Evolutionary conservation across 2,113 vertebrate genomes (phyloP), one percentile per base, ranked within the genome.

Genomic region (Artemisiospiza belli): DNA sequence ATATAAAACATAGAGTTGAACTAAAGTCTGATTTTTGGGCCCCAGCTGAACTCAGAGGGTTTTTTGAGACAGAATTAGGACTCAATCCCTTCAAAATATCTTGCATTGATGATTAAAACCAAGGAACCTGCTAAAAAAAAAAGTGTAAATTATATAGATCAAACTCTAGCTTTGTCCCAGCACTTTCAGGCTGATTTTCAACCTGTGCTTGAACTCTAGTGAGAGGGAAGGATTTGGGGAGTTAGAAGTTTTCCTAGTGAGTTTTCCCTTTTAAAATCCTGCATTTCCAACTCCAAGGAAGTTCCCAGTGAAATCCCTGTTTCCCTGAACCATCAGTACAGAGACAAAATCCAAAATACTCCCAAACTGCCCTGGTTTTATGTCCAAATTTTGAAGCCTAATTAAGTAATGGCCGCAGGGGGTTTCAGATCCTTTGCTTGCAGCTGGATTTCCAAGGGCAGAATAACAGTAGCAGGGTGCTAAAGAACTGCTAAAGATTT

Each of bases 401-500:
- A 70, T 90, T 41, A 74, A 78, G 31, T 1, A 8, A 58, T 28
- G 74, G 20, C 90, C 25, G 70, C 51, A 9, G 67, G 67, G 75
- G 44, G 44, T 63, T 88, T 55, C 68, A 76, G 78, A 61, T 70
- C 27, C 74, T 67, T 46, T 19, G 25, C 19, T 72, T 83, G 78
- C 84, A 82, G 90, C 75, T 93, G 82, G 11, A 64, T 96, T 69
- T 83, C 35, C 22, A 66, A 90, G 85, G 78, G 44, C 88, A 58
- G 7, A 72, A 47, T n/a, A 90, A 68, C 90, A 90, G 94, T 76
- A 94, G 94, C 85, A 61, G 85, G 70, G 74, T 91, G 95, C 87
- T 92, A 47, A 82, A 90, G 85, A 90, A 78, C 57, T 57, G 83
- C 82, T 87, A 6, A 83, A 77, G 73, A 67, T 75, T 89, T 44